Base-by-base conservation (phyloP, 2,888 invertebrate species). In the Heterodera filipjevi region DNA sequence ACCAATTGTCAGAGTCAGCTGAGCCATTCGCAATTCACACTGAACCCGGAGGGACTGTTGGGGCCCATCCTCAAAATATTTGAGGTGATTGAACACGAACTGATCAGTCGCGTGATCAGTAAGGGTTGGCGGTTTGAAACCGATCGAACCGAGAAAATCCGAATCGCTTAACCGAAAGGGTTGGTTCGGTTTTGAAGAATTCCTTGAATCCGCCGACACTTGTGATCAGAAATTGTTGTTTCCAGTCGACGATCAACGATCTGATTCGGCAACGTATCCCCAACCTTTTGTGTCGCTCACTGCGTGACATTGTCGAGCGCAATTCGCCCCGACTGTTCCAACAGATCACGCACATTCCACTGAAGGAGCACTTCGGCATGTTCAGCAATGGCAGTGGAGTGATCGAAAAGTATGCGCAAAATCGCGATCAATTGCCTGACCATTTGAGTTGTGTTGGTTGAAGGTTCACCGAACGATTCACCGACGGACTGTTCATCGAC, bases 1-100 rank as follows among this genome's bases (percentile, higher is more conserved):
- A 80, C 80, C n/a, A 88, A 88, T 78, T 88, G 88, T 71, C 85
- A 87, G 0, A 87, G 87, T 14, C 74, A 85, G 22, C 84, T 88
- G 39, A 74, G 71, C 32, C 81, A 83, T n/a, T 85, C 85, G 71
- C 86, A 87, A 49, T 86, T 88, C 78, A 84, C 80, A 44, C 77
- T 88, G 12, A 80, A 85, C 32, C 87, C 88, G 22, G 83, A 84
- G 30, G 88, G 88, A 32, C 86, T 87, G 5, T 82, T 88, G 71
- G 83, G 85, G 12, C 81, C 86, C 2, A 79, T 88, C 64, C 82
- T 88, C 44, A 88, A 88, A 76, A 82, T 84, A n/a, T 86, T 88
- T 68, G 88, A 88, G 82, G 87, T 84, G 59, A 12, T 22, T 27
- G 22, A 78, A 66, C 5, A 14, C 44, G 22, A 22, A 44, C 32